Evolutionary conservation across 2,888 invertebrate species (phyloP).

Genomic region (Pristionchus fissidentatus): DNA sequence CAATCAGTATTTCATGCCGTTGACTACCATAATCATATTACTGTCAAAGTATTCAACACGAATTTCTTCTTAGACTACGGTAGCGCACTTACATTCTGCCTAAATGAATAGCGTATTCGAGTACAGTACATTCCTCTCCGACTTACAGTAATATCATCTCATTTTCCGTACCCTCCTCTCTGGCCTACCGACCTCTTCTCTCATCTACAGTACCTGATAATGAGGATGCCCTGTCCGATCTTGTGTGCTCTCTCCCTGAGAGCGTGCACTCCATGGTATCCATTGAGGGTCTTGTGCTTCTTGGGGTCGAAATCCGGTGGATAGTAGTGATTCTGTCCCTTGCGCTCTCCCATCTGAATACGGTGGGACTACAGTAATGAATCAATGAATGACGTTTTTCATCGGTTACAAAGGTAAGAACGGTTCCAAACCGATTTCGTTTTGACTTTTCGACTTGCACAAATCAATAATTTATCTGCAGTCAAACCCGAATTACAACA

Average conservation of each 20-base stretch:
- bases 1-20: not conserved
- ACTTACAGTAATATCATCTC: no score
- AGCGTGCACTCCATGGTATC: constrained; percentile 92
- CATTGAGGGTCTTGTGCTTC: constrained; percentile 90
- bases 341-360: constrained; percentile 89
- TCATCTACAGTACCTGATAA: constrained; percentile 82
- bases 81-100: no score
- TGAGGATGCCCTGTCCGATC: constrained; percentile 92
- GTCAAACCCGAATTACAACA: not conserved
- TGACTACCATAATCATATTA: no score
- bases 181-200: not conserved
- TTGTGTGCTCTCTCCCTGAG: constrained; percentile 95
- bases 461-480: not conserved
- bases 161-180: not conserved
- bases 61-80: no score
- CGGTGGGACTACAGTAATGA: not conserved
- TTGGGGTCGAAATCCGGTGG: constrained; percentile 98
- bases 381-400: not conserved
- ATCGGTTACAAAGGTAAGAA: not conserved
- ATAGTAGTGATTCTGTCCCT: constrained; percentile 95
- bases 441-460: no score
- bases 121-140: no score
- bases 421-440: constrained; percentile 15
- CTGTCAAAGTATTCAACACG: no score
- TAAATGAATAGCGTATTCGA: no score